A percentile compares a stretch with the other conserved stretches of the same genome.
Evolutionary conservation across 1,140 invertebrate genomes (phyloP).

Genomic region (Grapholita molesta): DNA sequence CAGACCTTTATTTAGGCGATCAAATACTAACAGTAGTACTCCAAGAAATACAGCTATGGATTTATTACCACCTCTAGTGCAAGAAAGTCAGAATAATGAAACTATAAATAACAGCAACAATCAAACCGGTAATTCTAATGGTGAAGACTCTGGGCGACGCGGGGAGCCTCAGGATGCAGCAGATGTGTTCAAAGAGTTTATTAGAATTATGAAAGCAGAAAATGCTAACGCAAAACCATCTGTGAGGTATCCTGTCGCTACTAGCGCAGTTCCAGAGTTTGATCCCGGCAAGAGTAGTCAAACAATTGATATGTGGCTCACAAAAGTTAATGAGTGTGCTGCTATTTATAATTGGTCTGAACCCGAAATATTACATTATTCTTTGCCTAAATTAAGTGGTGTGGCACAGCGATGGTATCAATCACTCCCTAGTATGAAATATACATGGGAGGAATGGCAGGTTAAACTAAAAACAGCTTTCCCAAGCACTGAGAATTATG

Average conservation of each 20-base stretch:
- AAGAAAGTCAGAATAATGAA: not conserved
- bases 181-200: not conserved
- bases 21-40: no score
- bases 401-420: conserved; percentile 13
- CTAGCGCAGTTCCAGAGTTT: not conserved
- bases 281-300: not conserved
- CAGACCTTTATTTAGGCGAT: not conserved
- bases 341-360: conserved; percentile 1
- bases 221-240: not conserved
- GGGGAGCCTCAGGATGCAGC: not conserved
- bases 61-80: not conserved
- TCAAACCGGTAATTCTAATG: not conserved
- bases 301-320: not conserved
- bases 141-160: not conserved
- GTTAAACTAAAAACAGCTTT: conserved; percentile 12
- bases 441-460: conserved; percentile 11
- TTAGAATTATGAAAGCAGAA: not conserved
- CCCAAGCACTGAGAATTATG: conserved; percentile 9
- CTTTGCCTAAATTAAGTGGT: conserved; percentile 6
- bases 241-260: not conserved
- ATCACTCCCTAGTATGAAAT: not conserved
- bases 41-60: no score
- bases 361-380: not conserved
- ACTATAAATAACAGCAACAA: not conserved
- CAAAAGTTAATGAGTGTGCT: conserved; percentile 18